These are phyloP conservation scores for Tenodera sinensis DNA, from an alignment of 2,888 invertebrate genomes.

Conservation along the genomic window DNA sequence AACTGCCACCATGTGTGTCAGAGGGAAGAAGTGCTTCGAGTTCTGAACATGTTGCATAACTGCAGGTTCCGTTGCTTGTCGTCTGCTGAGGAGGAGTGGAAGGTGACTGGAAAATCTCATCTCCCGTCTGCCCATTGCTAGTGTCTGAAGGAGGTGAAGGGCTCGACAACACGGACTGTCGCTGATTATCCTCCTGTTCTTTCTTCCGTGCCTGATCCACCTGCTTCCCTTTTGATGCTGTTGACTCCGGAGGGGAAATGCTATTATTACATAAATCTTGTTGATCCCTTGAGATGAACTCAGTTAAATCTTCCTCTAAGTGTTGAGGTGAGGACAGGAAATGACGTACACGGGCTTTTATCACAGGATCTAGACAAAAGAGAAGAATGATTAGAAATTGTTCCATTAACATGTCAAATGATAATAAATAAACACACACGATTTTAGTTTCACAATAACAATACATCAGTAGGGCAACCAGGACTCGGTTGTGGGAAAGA, in stretches of 20 bases:
- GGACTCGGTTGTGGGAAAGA: too few species aligned
- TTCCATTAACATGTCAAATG: too few species aligned
- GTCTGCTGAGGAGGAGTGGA: slow-evolving; percentile 15
- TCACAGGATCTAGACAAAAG: slow-evolving; percentile 69
- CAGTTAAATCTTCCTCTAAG: slow-evolving; percentile 24
- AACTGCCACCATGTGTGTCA: slow-evolving; percentile 27
- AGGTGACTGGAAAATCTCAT: slow-evolving; percentile 1
- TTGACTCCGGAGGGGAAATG: neutral
- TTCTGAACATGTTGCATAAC: slow-evolving; percentile 45
- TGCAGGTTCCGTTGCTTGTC: slow-evolving; percentile 52
- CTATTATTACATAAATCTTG: slow-evolving; percentile 4
- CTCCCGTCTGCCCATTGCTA: slow-evolving; percentile 10
- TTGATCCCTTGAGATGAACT: slow-evolving; percentile 24
- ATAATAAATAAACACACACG: too few species aligned
- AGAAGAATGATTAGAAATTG: slow-evolving; percentile 30
- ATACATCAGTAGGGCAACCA: too few species aligned
- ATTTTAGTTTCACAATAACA: too few species aligned
- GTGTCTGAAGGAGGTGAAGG: slow-evolving; percentile 6
- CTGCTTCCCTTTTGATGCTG: neutral
- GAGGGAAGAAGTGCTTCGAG: slow-evolving; percentile 46
- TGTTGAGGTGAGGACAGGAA: slow-evolving; percentile 41
- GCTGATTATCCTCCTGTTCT: neutral
- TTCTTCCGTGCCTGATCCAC: neutral
- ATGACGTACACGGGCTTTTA: slow-evolving; percentile 60
- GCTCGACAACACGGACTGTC: neutral